Base-by-base conservation (phyloP, 2,888 invertebrate species). In the Melipona beecheii region DNA sequence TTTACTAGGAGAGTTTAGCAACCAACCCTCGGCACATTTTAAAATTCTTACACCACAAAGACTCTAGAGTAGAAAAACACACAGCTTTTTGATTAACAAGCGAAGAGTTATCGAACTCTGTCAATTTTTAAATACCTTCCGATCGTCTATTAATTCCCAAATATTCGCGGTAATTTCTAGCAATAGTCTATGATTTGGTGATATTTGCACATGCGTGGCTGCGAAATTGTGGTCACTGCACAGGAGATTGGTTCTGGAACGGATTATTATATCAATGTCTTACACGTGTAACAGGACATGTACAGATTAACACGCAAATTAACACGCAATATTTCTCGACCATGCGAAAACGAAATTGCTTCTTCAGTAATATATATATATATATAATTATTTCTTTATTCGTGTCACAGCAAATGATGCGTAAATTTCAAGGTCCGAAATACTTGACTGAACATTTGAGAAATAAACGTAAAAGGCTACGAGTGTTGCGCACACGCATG, bases 221-320 rank as follows among this genome's bases (percentile, higher is more conserved):
- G 19, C 54, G 64, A 73, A 69, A 73, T 78, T 81, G 81, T 64
- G 81, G 81, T 74, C 27, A 27, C 56, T 36, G n/a, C 2, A n/a
- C n/a, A 69, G 78, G 81, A 81, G 78, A 78, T 78, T 78, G 50
- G 69, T 69, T 78, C 74, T 73, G 69, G 73, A 69, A 64, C 54
- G 56, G 81, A 73, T 78, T 81, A 73, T 78, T 73, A 62, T 70
- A 70, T 56, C 43, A 74, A 58, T 69, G n/a, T 64, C 64, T 62
- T 50, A 66, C 21, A 50, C 21, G 21, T 13, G n/a, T 4, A 31
- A 31, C 31, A 2, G 4, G 9, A 43, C 43, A 43, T 43, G 9
- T 21, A 13, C 27, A 0, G 60, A 31, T 17, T n/a, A n/a, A n/a
- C n/a, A 31, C 6, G 36, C 19, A 43, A 24, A 24, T 43, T 21